phyloP scores from a whole-genome alignment of 2,113 vertebrate genomes.

The Gavia stellata region DNA sequence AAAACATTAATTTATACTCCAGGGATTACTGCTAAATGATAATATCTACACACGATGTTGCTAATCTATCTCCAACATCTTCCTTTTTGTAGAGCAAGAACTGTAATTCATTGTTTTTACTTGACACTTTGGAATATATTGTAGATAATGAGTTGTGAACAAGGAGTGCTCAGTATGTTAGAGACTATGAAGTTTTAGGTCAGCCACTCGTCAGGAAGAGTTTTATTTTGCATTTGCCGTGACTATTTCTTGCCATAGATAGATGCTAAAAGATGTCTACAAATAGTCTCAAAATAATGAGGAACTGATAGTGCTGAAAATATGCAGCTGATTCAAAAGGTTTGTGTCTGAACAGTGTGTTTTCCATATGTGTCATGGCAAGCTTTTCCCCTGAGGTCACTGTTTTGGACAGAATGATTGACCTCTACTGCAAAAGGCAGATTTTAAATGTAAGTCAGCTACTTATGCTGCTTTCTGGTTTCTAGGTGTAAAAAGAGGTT shows the following conservation, averaged over 20 bases:
- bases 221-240: neutral
- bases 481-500: neutral
- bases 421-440: neutral
- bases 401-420: neutral
- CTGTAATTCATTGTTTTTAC: neutral
- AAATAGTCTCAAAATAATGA: constrained; percentile 55
- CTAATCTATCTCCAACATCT: neutral
- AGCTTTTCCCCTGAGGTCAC: neutral
- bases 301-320: neutral
- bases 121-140: neutral
- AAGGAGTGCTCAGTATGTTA: neutral
- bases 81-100: neutral
- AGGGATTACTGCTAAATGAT: neutral
- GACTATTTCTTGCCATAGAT: neutral
- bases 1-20: neutral
- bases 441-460: neutral
- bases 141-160: neutral
- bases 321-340: neutral
- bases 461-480: neutral
- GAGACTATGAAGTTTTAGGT: neutral
- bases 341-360: neutral
- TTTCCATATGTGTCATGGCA: neutral
- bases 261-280: neutral
- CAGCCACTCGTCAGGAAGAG: neutral
- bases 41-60: neutral